Evolutionary conservation across 2,888 invertebrate genomes (phyloP).

Genomic region (Hipparchia sbordonii): DNA sequence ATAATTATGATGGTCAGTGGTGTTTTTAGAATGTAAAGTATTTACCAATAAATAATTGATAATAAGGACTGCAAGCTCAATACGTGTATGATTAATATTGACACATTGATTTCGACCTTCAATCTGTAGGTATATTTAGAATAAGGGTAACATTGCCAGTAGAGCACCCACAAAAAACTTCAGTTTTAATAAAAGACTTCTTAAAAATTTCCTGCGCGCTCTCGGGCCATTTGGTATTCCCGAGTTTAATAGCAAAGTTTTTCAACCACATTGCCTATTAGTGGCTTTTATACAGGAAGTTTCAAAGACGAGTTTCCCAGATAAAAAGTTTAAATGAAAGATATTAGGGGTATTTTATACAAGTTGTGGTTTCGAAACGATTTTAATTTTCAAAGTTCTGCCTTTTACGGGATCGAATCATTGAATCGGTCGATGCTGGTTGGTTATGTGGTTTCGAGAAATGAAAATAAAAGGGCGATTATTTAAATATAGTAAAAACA

Average conservation of each 20-base stretch:
- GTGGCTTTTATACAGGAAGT: slow-evolving; percentile 63
- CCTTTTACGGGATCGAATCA: slow-evolving; percentile 8
- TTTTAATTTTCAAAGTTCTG: slow-evolving; percentile 21
- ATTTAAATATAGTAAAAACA: neutral
- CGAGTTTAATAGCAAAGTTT: slow-evolving; percentile 49
- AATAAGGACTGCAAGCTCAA: too few species aligned
- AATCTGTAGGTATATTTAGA: too few species aligned
- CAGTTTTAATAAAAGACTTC: neutral
- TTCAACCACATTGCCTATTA: slow-evolving; percentile 68
- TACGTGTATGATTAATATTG: too few species aligned
- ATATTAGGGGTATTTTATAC: slow-evolving; percentile 40
- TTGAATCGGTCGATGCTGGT: neutral
- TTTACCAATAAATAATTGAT: too few species aligned
- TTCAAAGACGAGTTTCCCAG: slow-evolving; percentile 59
- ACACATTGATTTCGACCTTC: too few species aligned
- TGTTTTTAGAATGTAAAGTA: too few species aligned
- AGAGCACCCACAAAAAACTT: neutral
- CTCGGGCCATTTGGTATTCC: slow-evolving; percentile 2
- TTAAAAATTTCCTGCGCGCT: neutral
- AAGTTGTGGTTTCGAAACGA: slow-evolving; percentile 40
- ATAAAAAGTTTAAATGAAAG: slow-evolving; percentile 66
- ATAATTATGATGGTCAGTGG: too few species aligned
- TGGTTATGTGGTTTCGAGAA: slow-evolving; percentile 6
- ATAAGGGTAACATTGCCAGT: too few species aligned
- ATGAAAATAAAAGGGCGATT: neutral